Base-by-base conservation (phyloP, 1,140 invertebrate species). In the Ditylenchus dipsaci region DNA sequence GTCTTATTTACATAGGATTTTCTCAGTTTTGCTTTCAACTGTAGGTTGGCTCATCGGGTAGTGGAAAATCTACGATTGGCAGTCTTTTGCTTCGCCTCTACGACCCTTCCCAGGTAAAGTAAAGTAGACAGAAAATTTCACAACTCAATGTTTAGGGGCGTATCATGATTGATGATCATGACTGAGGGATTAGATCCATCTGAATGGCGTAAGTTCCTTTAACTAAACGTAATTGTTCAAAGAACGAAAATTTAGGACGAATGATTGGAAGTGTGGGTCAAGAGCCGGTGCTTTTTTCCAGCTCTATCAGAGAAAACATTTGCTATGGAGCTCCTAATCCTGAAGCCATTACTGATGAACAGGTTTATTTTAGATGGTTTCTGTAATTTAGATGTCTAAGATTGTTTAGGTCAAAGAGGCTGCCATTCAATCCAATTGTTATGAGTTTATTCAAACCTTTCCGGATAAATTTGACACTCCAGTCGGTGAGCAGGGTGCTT, bases 1-100 rank as follows among this genome's bases (percentile, higher is more conserved):
- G n/a, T 53, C 15, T 38, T 11, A 5, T 38, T 38, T 3, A 17
- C n/a, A 7, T 53, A 8, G 23, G 15, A 53, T 21, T 3, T 3
- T 53, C n/a, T 45, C 11, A 53, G 3, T 21, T 53, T 7, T 53
- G 23, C 23, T 17, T 53, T 53, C 11, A 53, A 53, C 15, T 53
- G 15, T 17, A 53, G 49, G 49, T 87, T 29, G 86, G 86, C 1
- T 65, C 84, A 0, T 86, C 85, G 75, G 86, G 86, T 19, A 85
- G 85, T 65, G 86, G 86, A 17, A 87, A 87, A 75, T 86, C 85
- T 7, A 87, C 86, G 1, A 63, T 87, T 3, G 84, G 83, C 11
- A 72, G 78, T 61, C 74, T 86, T 26, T 64, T 86, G 7, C 74
- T 86, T 7, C 76, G 85, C 63, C 84, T 61, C 15, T 13, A 58